A percentile compares a stretch with the other conserved stretches of the same genome.
phyloP scores from a whole-genome alignment of 2,113 vertebrate species.

The Polyodon spathula region DNA sequence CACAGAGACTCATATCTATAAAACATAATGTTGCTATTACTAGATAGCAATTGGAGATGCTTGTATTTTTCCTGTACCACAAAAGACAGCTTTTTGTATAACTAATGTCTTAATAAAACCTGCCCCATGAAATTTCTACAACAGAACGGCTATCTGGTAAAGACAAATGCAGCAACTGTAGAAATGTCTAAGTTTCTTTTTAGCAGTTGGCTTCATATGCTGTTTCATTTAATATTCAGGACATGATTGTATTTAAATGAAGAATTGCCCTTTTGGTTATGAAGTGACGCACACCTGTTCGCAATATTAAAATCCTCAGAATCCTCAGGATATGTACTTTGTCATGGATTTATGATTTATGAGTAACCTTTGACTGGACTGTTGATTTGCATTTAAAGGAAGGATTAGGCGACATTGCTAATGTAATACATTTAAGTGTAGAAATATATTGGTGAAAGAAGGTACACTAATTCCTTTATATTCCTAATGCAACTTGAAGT shows the following conservation, averaged over 20 bases:
- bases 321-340: conserved; percentile 37
- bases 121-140: conserved; percentile 2
- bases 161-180: conserved; percentile 19
- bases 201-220: conserved; percentile 15
- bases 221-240: conserved; percentile 48
- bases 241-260: conserved; percentile 41
- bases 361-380: conserved; percentile 48
- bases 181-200: conserved; percentile 25
- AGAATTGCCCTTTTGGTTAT: conserved; percentile 44
- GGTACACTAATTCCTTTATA: conserved; percentile 33
- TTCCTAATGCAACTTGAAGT: neutral
- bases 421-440: conserved; percentile 34
- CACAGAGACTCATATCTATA: too few species aligned
- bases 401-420: conserved; percentile 43
- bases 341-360: conserved; percentile 59
- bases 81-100: conserved; percentile 1
- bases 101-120: too few species aligned
- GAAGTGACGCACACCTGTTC: conserved; percentile 41
- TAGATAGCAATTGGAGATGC: too few species aligned
- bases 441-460: conserved; percentile 37
- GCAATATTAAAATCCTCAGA: conserved; percentile 47
- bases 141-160: neutral
- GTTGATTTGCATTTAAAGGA: conserved; percentile 60
- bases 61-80: conserved; percentile 2
- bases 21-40: too few species aligned